These are phyloP conservation scores for Acanthisitta chloris DNA, from an alignment of 2,113 vertebrate genomes.

Conservation along the genomic window DNA sequence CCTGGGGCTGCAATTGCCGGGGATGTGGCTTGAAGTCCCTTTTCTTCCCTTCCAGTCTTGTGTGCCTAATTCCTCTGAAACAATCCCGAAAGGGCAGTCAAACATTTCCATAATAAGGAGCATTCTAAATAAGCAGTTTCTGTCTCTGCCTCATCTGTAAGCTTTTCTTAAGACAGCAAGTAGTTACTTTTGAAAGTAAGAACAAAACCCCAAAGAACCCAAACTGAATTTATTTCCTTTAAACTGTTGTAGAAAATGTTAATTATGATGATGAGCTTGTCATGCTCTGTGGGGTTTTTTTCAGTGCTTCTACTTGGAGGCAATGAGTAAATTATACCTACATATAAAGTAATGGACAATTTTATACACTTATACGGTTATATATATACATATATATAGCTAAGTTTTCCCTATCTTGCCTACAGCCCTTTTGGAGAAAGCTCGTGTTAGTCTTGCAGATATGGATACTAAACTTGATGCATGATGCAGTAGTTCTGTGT, in stretches of 20 bases:
- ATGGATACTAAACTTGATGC: not conserved
- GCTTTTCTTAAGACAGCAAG: constrained; percentile 32
- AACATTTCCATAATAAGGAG: constrained; percentile 52
- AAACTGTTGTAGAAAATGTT: constrained; percentile 13
- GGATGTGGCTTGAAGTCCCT: not conserved
- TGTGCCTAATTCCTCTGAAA: constrained; percentile 50
- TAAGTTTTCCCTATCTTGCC: not conserved
- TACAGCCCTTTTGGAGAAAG: not conserved
- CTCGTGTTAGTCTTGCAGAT: not conserved
- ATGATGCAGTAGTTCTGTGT: not conserved
- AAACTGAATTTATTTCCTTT: constrained; percentile 44
- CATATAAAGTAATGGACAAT: not conserved
- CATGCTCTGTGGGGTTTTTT: not conserved
- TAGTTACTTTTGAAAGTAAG: constrained; percentile 51
- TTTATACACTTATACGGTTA: not conserved
- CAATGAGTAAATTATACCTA: not conserved
- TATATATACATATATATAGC: not conserved
- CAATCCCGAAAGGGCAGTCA: constrained; percentile 19
- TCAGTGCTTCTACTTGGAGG: not conserved
- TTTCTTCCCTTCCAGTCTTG: constrained; percentile 54
- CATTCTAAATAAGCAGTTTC: constrained; percentile 38
- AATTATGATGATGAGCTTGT: not conserved
- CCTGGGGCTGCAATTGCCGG: not conserved
- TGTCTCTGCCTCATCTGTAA: constrained; percentile 33
- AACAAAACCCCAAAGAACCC: constrained; percentile 36